phyloP scores from a whole-genome alignment of 2,888 invertebrate genomes.

The Eustalomyia histrio region DNA sequence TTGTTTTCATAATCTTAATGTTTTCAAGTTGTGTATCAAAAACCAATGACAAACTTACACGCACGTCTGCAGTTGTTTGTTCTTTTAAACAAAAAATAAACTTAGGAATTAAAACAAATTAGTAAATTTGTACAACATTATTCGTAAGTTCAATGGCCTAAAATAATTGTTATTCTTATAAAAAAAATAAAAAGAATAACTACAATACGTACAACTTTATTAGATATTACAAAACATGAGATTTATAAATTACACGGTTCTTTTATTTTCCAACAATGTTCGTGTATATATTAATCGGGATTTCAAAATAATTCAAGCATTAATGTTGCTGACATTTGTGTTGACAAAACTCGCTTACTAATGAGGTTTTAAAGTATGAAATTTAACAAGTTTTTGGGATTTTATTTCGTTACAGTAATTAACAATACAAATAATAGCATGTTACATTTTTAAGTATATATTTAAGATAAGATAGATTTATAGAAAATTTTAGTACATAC shows the following conservation, averaged over 20 bases:
- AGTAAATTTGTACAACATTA: neutral
- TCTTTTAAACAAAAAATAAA: conserved; percentile 5
- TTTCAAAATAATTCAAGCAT: conserved; percentile 54
- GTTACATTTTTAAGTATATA: too few relatives aligned
- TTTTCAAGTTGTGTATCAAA: neutral
- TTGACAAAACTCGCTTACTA: conserved; percentile 19
- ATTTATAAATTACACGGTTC: conserved; percentile 30
- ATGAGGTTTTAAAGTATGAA: conserved; percentile 17
- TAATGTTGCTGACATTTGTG: conserved; percentile 44
- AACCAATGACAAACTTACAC: conserved; percentile 45
- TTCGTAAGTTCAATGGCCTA: conserved; percentile 47
- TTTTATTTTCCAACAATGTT: neutral
- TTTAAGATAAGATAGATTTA: too few relatives aligned
- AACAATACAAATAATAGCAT: neutral
- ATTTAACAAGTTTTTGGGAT: neutral
- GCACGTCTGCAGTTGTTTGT: conserved; percentile 3
- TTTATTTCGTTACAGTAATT: neutral
- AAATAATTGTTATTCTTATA: conserved; percentile 46
- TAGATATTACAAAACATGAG: neutral
- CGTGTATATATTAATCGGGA: conserved; percentile 11
- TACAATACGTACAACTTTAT: neutral
- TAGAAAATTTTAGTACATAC: too few relatives aligned
- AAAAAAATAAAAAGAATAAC: conserved; percentile 3
- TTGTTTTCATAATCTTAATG: neutral
- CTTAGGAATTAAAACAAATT: conserved; percentile 47